These are phyloP conservation scores for Urosaurus nigricauda DNA, from an alignment of 2,797 vertebrate genomes.

Conservation along the genomic window DNA sequence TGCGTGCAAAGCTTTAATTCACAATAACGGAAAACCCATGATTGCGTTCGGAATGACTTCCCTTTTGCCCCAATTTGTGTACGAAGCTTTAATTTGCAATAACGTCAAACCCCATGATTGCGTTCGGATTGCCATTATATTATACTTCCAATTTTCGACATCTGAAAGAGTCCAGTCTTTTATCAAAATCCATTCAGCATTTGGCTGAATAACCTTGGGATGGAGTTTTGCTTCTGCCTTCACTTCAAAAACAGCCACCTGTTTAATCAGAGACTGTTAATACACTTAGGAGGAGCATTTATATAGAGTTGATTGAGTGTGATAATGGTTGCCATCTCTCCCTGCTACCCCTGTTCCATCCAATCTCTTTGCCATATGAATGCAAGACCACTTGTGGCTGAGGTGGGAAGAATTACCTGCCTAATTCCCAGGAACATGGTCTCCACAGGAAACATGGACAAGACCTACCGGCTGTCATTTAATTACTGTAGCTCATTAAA, in stretches of 20 bases:
- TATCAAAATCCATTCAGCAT: neutral
- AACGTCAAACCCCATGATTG: no score
- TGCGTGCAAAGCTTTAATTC: no score
- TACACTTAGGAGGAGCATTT: constrained; percentile 19
- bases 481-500: constrained; percentile 63
- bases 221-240: neutral
- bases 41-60: no score
- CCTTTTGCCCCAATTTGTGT: no score
- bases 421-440: constrained; percentile 36
- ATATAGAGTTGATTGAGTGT: neutral
- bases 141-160: no score
- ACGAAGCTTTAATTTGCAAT: no score
- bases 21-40: no score
- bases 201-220: neutral
- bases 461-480: constrained; percentile 51
- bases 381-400: constrained; percentile 10
- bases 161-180: no score
- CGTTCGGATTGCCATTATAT: no score
- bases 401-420: constrained; percentile 46
- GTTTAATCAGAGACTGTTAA: constrained; percentile 43
- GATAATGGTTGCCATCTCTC: neutral
- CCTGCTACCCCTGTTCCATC: neutral
- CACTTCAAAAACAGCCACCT: neutral
- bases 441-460: neutral
- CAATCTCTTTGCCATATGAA: constrained; percentile 22